Evolutionary conservation across 2,797 vertebrate species (phyloP).

Genomic region (Galago senegalensis): DNA sequence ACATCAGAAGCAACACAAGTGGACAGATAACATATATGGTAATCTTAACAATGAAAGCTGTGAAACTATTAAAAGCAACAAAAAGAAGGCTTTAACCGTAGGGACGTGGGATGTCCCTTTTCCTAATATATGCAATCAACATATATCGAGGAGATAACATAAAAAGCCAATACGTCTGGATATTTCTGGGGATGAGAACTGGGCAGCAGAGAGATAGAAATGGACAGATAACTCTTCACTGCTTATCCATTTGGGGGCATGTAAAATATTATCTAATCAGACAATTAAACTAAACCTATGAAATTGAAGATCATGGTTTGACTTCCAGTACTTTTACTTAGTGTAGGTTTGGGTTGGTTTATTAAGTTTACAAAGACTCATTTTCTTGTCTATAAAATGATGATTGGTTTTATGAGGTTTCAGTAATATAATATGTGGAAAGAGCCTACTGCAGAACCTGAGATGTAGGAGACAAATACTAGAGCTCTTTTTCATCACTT

Average conservation of each 20-base stretch:
- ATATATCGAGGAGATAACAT: not conserved
- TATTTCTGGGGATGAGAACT: not conserved
- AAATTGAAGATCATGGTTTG: not conserved
- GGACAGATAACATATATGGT: not conserved
- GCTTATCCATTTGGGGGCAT: not conserved
- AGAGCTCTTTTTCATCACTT: not conserved
- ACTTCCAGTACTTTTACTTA: not conserved
- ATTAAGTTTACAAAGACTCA: not conserved
- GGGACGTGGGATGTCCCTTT: not conserved
- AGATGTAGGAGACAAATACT: not conserved
- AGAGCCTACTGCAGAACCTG: not conserved
- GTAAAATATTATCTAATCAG: not conserved
- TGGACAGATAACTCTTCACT: not conserved
- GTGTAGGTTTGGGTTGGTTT: not conserved
- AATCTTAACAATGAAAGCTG: constrained; percentile 24
- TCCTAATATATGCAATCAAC: not conserved
- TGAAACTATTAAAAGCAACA: not conserved
- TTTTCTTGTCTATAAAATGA: constrained; percentile 23
- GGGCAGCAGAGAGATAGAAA: not conserved
- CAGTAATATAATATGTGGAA: constrained; percentile 6
- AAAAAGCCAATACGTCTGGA: not conserved
- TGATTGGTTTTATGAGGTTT: not conserved
- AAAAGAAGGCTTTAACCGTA: not conserved
- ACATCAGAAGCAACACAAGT: not conserved
- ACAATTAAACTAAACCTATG: constrained; percentile 25